Evolutionary conservation across 2,888 invertebrate genomes (phyloP).

Genomic region (Marasmarcha lunaedactyla): DNA sequence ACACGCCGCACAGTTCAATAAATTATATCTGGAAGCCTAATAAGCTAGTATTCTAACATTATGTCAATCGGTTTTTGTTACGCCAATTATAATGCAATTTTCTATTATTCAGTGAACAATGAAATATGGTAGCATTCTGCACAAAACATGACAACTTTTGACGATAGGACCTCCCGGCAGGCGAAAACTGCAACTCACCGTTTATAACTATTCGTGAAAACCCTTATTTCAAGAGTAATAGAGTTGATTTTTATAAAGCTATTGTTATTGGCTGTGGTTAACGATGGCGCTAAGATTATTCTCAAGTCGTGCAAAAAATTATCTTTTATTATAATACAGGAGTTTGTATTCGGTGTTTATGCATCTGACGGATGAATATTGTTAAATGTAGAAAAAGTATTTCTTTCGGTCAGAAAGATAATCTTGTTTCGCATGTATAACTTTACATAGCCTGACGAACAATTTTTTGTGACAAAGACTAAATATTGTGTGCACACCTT

Average conservation of each 20-base stretch:
- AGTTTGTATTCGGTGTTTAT: too few species aligned
- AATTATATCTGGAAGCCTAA: too few species aligned
- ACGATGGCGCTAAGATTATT: not conserved
- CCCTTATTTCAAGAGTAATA: not conserved
- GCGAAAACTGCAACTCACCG: conserved; percentile 4
- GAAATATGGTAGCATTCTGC: conserved; percentile 24
- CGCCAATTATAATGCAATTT: conserved; percentile 51
- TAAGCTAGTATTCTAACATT: conserved; percentile 14
- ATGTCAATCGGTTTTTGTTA: conserved; percentile 34
- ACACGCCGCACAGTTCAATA: conserved; percentile 2
- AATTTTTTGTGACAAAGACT: too few species aligned
- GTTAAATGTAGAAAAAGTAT: too few species aligned
- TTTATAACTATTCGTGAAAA: not conserved
- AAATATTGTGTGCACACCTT: too few species aligned
- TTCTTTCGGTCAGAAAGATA: too few species aligned
- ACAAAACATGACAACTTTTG: conserved; percentile 49
- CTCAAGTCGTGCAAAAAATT: conserved; percentile 2
- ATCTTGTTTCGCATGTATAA: too few species aligned
- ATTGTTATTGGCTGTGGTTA: not conserved
- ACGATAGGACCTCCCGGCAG: conserved; percentile 46
- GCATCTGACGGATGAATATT: too few species aligned
- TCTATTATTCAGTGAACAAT: conserved; percentile 42
- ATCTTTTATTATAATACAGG: not conserved
- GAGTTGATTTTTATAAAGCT: too few species aligned
- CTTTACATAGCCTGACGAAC: too few species aligned